A percentile compares a stretch with the other conserved stretches of the same genome.
Evolutionary conservation across 2,888 invertebrate genomes (phyloP).

Genomic region (Nomada goodeniana): DNA sequence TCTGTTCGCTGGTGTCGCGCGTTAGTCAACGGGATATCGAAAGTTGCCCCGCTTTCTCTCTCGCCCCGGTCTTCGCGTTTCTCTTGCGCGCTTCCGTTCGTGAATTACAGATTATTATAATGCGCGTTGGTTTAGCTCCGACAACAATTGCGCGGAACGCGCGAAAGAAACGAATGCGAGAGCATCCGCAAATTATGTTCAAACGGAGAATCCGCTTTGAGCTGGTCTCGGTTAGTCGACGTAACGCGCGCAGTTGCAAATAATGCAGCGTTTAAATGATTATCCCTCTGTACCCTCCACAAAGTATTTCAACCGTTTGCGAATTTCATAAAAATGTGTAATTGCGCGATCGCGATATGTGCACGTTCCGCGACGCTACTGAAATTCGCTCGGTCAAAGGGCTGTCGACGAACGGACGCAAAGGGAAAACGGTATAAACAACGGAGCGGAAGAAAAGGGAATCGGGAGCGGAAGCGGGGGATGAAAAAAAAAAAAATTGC

Average conservation of each 20-base stretch:
- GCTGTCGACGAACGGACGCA: not conserved
- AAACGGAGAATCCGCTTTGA: too few species aligned
- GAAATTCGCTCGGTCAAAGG: not conserved
- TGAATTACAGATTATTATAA: slow-evolving; percentile 11
- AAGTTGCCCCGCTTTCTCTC: slow-evolving; percentile 1
- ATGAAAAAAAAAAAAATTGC: slow-evolving; percentile 12
- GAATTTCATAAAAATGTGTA: not conserved
- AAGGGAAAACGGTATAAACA: not conserved
- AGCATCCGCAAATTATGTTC: too few species aligned
- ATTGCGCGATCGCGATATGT: slow-evolving; percentile 10
- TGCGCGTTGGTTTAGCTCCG: not conserved
- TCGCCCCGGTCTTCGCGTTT: too few species aligned
- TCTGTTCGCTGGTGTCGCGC: slow-evolving; percentile 11
- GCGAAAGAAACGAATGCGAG: too few species aligned
- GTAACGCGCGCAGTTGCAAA: not conserved
- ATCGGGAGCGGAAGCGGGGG: slow-evolving; percentile 10
- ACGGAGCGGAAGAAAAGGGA: not conserved
- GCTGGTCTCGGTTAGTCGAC: not conserved
- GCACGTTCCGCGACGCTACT: not conserved
- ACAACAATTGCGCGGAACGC: too few species aligned
- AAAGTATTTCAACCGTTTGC: not conserved
- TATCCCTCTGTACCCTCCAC: not conserved
- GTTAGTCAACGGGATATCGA: slow-evolving; percentile 4
- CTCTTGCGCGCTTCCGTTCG: too few species aligned
- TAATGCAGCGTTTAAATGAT: slow-evolving; percentile 1